These are phyloP conservation scores for Drosophila buzzatii DNA, from an alignment of 2,888 invertebrate genomes.

Conservation along the genomic window DNA sequence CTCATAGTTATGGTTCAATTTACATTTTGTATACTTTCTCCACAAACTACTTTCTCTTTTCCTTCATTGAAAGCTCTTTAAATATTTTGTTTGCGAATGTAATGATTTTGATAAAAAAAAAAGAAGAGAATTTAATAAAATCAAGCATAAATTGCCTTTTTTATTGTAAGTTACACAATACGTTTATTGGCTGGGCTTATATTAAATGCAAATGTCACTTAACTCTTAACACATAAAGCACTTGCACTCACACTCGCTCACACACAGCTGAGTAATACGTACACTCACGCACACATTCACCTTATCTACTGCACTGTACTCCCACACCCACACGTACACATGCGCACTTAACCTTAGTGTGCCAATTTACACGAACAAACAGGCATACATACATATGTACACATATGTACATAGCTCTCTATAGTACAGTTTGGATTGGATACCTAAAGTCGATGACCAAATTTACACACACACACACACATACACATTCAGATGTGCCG, in stretches of 20 bases:
- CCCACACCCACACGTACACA: neutral
- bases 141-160: slow-evolving; percentile 41
- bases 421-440: slow-evolving; percentile 24
- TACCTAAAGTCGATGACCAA: slow-evolving; percentile 25
- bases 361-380: slow-evolving; percentile 3
- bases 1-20: slow-evolving; percentile 16
- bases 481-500: slow-evolving; percentile 5
- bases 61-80: slow-evolving; percentile 10
- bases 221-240: slow-evolving; percentile 6
- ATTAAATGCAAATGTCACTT: slow-evolving; percentile 5
- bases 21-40: slow-evolving; percentile 27
- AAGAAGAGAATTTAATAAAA: slow-evolving; percentile 33
- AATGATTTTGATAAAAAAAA: slow-evolving; percentile 13
- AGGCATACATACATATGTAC: neutral
- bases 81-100: slow-evolving; percentile 40
- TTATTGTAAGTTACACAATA: slow-evolving; percentile 38
- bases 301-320: slow-evolving; percentile 13
- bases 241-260: neutral
- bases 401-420: slow-evolving; percentile 2
- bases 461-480: slow-evolving; percentile 10
- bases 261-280: slow-evolving; percentile 1
- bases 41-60: neutral
- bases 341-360: neutral
- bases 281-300: neutral
- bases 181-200: slow-evolving; percentile 38